These are phyloP conservation scores for Cheilosia vulpina DNA, from an alignment of 2,888 invertebrate species.

Conservation along the genomic window DNA sequence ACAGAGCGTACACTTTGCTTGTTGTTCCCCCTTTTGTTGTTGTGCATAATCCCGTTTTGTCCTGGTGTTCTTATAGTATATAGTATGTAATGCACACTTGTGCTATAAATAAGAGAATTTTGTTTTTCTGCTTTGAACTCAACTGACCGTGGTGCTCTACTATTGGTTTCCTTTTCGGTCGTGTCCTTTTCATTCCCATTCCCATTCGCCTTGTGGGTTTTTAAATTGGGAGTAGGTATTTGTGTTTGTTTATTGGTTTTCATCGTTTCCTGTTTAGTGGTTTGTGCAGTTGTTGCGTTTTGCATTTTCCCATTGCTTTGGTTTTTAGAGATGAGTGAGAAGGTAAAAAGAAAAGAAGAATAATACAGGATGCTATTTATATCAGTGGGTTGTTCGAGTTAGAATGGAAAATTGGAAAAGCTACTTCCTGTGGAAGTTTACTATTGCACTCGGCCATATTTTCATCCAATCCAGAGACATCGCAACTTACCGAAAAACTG, in stretches of 20 bases:
- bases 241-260: slow-evolving; percentile 55
- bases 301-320: slow-evolving; percentile 50
- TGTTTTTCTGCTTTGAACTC: slow-evolving; percentile 34
- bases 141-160: slow-evolving; percentile 59
- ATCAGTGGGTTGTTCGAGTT: neutral
- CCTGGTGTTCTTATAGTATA: slow-evolving; percentile 41
- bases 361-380: neutral
- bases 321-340: slow-evolving; percentile 5
- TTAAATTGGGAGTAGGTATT: neutral
- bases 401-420: neutral
- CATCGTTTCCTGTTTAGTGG: slow-evolving; percentile 65
- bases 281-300: slow-evolving; percentile 66
- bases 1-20: slow-evolving; percentile 24
- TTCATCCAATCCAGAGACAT: too few relatives aligned
- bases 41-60: slow-evolving; percentile 55
- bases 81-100: neutral
- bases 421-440: too few relatives aligned
- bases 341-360: neutral
- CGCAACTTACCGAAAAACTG: too few relatives aligned
- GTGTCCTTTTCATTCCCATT: slow-evolving; percentile 31
- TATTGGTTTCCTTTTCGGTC: slow-evolving; percentile 62
- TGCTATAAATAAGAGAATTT: neutral
- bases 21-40: slow-evolving; percentile 5
- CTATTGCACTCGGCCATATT: too few relatives aligned
- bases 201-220: slow-evolving; percentile 27